Base-by-base conservation (phyloP, 2,113 vertebrate species). In the Antennarius striatus region DNA sequence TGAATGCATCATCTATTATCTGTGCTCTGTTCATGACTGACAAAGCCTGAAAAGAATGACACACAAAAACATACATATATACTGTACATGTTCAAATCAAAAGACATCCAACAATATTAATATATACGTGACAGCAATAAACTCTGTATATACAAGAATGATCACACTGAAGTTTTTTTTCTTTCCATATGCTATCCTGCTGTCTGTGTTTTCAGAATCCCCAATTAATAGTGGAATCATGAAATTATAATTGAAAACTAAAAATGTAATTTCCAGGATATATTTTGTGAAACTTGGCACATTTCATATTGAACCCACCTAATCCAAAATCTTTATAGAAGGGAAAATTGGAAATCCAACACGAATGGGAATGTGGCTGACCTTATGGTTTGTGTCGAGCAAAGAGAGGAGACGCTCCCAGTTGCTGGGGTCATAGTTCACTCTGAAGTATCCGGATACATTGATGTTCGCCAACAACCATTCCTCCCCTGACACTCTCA, bases 361-460 rank as follows among this genome's bases (percentile, higher is more conserved):
- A 22, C 52, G 22, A 51, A 22, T 10, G 8, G 15, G 4, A 47
- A 16, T 16, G n/a, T 17, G n/a, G n/a, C 15, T 56, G 16, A 56
- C 54, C 54, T 12, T 42, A 3, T 62, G 93, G 51, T 90, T 0
- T 0, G 0, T 60, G 50, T 16, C 17, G 61, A 99, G 93, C 83
- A 93, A 87, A 0, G 0, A 0, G 15, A 96, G 82, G 49, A 99
- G 92, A 47, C 68, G 92, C 10, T 80, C 15, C 98, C 98, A 99
- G 89, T 99, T 99, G 3, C 51, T 71, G 0, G 2, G 16, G n/a
- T 99, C 93, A 2, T 99, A 99, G 88, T 99, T 99, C 75, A 99
- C 95, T 17, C 91, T 93, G 90, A 93, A 99, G 69, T 96, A 99
- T 14, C 96, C 97, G 0, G 90, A 94, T 52, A 95, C 91, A 0